Evolutionary conservation across 2,888 invertebrate species (phyloP).

Genomic region (Agriotes lineatus): DNA sequence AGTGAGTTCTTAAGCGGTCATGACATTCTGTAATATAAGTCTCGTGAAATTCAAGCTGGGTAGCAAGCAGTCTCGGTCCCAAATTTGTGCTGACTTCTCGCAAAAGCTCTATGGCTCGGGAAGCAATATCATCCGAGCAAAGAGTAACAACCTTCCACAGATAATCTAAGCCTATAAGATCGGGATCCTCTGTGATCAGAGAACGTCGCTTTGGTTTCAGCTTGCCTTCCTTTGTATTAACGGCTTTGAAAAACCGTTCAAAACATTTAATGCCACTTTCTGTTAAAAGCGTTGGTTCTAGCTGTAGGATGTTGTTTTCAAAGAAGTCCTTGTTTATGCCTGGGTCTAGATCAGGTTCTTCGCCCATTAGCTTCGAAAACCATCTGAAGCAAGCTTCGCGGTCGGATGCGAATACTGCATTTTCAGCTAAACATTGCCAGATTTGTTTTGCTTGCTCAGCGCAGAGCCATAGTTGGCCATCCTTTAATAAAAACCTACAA

Average conservation of each 20-base stretch:
- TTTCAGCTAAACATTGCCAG: constrained; percentile 96
- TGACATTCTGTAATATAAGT: constrained; percentile 93
- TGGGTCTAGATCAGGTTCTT: constrained; percentile 96
- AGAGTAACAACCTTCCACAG: constrained; percentile 88
- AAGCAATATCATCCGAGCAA: constrained; percentile 92
- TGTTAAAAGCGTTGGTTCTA: constrained; percentile 91
- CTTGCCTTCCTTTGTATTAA: constrained; percentile 95
- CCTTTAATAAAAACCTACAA: constrained; percentile 88
- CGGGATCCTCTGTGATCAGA: constrained; percentile 91
- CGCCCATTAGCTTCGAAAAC: constrained; percentile 97
- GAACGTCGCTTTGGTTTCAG: constrained; percentile 87
- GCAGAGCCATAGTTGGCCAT: constrained; percentile 96
- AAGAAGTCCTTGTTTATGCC: constrained; percentile 97
- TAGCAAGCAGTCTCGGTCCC: constrained; percentile 85
- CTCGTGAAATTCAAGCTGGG: constrained; percentile 87
- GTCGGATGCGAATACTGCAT: constrained; percentile 91
- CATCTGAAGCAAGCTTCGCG: constrained; percentile 97
- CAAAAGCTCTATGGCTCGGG: constrained; percentile 90
- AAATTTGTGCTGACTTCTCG: constrained; percentile 95
- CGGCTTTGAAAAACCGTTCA: constrained; percentile 92
- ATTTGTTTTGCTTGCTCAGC: constrained; percentile 97
- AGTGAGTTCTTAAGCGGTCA: constrained; percentile 87
- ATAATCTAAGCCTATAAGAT: constrained; percentile 96
- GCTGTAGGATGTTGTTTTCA: constrained; percentile 91
- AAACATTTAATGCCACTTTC: constrained; percentile 95